phyloP scores from a whole-genome alignment of 2,113 vertebrate genomes.

The Uropsilus gracilis region DNA sequence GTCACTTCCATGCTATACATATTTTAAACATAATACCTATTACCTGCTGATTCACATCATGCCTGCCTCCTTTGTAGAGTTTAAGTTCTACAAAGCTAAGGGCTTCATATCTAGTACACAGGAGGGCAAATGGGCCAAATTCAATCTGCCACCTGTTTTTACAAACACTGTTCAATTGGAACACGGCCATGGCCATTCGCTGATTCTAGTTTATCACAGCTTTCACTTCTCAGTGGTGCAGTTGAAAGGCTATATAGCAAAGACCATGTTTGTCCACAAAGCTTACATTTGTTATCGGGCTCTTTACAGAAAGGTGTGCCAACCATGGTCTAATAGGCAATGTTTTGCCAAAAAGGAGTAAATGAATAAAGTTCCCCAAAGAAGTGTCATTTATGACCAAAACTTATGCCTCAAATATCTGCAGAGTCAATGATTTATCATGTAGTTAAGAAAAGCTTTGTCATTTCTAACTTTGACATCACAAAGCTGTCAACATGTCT shows the following conservation, averaged over 20 bases:
- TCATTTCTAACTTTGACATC: background rate
- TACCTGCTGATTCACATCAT: background rate
- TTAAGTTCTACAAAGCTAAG: background rate
- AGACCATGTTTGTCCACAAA: background rate
- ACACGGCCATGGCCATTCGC: background rate
- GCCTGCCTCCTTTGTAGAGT: background rate
- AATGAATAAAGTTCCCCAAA: background rate
- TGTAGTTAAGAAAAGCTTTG: background rate
- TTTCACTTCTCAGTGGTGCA: background rate
- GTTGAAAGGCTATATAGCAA: background rate
- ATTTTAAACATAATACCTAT: background rate
- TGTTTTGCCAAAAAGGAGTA: background rate
- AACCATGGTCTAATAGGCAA: background rate
- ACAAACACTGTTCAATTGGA: background rate
- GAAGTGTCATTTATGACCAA: background rate
- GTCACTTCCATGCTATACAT: background rate
- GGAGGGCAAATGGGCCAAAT: background rate
- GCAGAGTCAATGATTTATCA: background rate
- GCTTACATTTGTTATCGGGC: background rate
- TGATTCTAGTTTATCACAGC: background rate
- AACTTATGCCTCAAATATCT: background rate
- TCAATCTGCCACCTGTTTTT: background rate
- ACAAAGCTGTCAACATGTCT: background rate
- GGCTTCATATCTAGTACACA: background rate
- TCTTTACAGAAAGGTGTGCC: background rate